Evolutionary conservation across 2,888 invertebrate species (phyloP), one percentile per base, ranked within the genome.

Genomic region (Harpalus rufipes): DNA sequence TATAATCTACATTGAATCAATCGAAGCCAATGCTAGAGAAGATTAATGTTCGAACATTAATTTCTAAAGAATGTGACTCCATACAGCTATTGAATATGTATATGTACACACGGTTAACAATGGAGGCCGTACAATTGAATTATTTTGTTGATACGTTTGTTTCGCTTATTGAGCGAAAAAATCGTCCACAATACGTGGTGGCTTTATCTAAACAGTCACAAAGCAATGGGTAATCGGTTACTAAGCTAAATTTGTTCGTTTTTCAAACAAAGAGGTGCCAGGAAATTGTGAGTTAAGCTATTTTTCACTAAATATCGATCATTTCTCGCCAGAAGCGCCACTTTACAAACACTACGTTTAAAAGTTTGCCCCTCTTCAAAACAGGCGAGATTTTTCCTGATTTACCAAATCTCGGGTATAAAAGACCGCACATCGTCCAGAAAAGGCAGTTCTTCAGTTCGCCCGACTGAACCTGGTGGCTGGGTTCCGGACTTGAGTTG

Each of bases 81-180:
- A 51, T 51, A 51, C 44, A 51, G 44, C 44, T 51, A 51, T 51
- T 51, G 44, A 51, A 51, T 51, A 51, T 51, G 44, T 51, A 51
- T 51, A 51, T 51, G 10, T 10, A 51, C 44, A 51, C 44, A 51
- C 44, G 44, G 44, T 8, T 51, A 63, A 63, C 63, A 63, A 63
- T 63, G 25, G 63, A 21, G 8, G 3, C 25, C 7, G 25, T 63
- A 63, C 25, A 63, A 63, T 63, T 63, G 63, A 63, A 63, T 63
- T 63, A 63, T 63, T 63, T 63, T 63, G 63, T 63, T 63, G 63
- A 63, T 63, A 63, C 21, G 63, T 63, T 63, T 63, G 25, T 63
- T 63, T 63, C 10, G 63, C 63, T 63, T 63, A 63, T 63, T 63
- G 63, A 63, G 63, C 25, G 63, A 63, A 63, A 63, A 63, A 63